A percentile compares a stretch with the other conserved stretches of the same genome.
Evolutionary conservation across 2,888 invertebrate species (phyloP).

Genomic region (Stomorhina lunata): DNA sequence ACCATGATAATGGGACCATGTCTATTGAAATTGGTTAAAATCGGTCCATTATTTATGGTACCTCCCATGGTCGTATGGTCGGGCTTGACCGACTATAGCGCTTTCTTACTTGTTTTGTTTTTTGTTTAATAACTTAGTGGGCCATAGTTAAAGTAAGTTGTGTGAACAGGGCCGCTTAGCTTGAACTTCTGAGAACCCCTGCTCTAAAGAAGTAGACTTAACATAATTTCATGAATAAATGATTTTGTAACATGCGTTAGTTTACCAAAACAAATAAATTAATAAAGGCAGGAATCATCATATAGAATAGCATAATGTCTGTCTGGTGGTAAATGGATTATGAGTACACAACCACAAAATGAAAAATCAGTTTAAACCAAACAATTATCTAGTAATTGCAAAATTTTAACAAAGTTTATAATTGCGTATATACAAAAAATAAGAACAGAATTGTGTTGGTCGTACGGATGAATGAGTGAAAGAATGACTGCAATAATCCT

Average conservation of each 20-base stretch:
- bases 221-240: slow-evolving; percentile 3
- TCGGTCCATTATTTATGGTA: too few relatives aligned
- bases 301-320: background rate
- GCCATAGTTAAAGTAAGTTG: too few relatives aligned
- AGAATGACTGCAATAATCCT: background rate
- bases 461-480: background rate
- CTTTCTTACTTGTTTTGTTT: too few relatives aligned
- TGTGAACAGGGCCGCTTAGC: too few relatives aligned
- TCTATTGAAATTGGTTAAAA: too few relatives aligned
- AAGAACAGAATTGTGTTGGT: background rate
- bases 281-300: background rate
- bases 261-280: slow-evolving; percentile 10
- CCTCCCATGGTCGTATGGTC: too few relatives aligned
- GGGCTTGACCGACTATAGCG: too few relatives aligned
- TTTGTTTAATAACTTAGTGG: too few relatives aligned
- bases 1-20: too few relatives aligned
- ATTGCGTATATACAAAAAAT: slow-evolving; percentile 44
- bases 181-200: too few relatives aligned
- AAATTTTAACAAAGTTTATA: slow-evolving; percentile 20
- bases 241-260: slow-evolving; percentile 9
- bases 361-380: slow-evolving; percentile 19
- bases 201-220: slow-evolving; percentile 38
- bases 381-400: slow-evolving; percentile 1
- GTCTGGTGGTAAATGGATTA: slow-evolving; percentile 22
- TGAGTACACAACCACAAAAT: slow-evolving; percentile 17